phyloP scores from a whole-genome alignment of 2,113 vertebrate genomes.

The Callorhinus ursinus region DNA sequence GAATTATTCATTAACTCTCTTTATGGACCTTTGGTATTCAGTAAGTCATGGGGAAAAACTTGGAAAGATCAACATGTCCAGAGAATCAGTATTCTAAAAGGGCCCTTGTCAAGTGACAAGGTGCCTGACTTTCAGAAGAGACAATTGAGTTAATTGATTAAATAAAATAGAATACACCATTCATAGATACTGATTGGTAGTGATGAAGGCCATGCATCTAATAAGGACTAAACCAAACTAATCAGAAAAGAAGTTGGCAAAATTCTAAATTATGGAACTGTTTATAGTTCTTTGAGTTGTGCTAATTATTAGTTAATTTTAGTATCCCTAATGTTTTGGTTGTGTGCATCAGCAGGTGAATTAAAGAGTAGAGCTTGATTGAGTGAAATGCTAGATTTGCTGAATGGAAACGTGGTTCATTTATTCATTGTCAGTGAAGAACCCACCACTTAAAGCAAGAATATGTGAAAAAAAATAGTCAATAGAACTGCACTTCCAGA shows the following conservation, averaged over 20 bases:
- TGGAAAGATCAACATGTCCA: constrained; percentile 26
- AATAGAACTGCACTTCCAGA: not conserved
- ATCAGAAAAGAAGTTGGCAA: constrained; percentile 18
- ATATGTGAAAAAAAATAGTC: not conserved
- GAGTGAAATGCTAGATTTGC: not conserved
- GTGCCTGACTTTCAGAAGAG: constrained; percentile 40
- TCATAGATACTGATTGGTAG: not conserved
- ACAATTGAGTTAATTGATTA: not conserved
- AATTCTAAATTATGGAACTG: not conserved
- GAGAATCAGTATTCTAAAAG: constrained; percentile 52
- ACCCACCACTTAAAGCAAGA: not conserved
- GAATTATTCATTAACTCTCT: constrained; percentile 63
- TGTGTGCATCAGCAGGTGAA: not conserved
- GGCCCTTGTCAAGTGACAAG: not conserved
- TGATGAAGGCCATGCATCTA: not conserved
- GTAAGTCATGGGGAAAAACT: constrained; percentile 22
- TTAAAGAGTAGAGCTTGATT: not conserved
- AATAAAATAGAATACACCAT: not conserved
- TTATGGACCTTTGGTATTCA: constrained; percentile 45
- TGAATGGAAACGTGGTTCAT: not conserved
- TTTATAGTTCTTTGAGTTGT: not conserved
- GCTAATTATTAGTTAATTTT: constrained; percentile 21
- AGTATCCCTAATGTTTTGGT: not conserved
- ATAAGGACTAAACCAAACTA: not conserved
- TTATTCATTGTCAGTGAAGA: not conserved